Conservation (phyloP, 30 jellyfish, hydroid and myxozoan genomes). For the Cassiopea xamachana region DNA sequence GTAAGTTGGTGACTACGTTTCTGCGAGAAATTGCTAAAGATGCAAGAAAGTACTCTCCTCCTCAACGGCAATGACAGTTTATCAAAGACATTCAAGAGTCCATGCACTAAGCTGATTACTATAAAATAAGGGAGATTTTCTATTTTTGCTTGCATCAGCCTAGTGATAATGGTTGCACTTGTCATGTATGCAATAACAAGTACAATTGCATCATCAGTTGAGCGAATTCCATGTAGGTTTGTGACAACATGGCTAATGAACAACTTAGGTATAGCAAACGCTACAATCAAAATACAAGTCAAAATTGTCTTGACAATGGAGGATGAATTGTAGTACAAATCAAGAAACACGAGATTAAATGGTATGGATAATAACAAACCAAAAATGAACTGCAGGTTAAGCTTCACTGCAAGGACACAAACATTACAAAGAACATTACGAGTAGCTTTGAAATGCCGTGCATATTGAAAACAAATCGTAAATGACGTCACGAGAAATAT, state of each 20-base stretch:
- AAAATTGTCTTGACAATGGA: constrained; percentile 3
- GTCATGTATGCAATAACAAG: not conserved
- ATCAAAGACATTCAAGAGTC: constrained; percentile 26
- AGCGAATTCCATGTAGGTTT: not conserved
- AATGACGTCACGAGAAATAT: not conserved
- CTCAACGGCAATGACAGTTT: constrained; percentile 38
- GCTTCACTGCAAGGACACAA: not conserved
- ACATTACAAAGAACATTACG: not conserved
- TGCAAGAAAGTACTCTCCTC: not conserved
- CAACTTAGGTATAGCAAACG: constrained; percentile 28
- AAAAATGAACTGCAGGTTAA: constrained; percentile 15
- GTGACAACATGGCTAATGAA: not conserved
- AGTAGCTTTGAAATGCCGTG: not conserved
- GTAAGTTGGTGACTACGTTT: not conserved
- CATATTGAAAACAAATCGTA: not conserved
- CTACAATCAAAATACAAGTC: not conserved
- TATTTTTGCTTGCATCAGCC: constrained; percentile 42
- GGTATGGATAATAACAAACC: not conserved
- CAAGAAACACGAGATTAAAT: constrained; percentile 7
- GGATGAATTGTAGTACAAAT: not conserved
- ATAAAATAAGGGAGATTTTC: constrained; percentile 7
- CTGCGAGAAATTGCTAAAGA: not conserved
- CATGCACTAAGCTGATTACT: constrained; percentile 41
- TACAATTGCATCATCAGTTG: not conserved
- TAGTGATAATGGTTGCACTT: not conserved